Percentiles rank a stretch among this genome's conserved stretches.
These are phyloP conservation scores for Corythoichthys haematopterus DNA, from an alignment of 2,113 vertebrate species.

Conservation along the genomic window DNA sequence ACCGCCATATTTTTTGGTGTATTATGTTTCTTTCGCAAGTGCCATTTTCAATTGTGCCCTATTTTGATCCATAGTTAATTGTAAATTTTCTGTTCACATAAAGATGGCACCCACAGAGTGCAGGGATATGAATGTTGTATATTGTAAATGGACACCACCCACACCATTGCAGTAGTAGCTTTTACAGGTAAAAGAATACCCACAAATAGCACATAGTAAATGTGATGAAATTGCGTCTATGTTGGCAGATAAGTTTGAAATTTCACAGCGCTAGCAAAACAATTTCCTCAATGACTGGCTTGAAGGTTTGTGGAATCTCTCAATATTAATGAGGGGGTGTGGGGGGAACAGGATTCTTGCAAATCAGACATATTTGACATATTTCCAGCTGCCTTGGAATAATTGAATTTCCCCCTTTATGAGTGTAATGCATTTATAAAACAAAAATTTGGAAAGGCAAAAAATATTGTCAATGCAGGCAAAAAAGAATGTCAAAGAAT, in stretches of 20 bases:
- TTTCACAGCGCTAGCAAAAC: neutral
- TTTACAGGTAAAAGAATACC: neutral
- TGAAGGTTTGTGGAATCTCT: neutral
- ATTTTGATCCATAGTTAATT: conserved; percentile 47
- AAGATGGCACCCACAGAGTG: conserved; percentile 19
- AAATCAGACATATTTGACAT: neutral
- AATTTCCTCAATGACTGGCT: neutral
- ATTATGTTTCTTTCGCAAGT: conserved; percentile 12
- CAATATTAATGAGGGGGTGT: neutral
- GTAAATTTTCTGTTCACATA: conserved; percentile 55
- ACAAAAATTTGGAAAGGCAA: neutral
- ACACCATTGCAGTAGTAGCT: neutral
- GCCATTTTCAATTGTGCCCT: conserved; percentile 16
- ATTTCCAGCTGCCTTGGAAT: neutral
- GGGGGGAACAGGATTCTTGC: neutral
- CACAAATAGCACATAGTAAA: neutral
- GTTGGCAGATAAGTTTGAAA: neutral
- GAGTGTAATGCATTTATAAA: neutral
- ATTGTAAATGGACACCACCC: too few relatives aligned
- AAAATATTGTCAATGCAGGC: neutral
- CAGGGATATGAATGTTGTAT: conserved; percentile 41
- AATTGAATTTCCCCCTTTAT: neutral
- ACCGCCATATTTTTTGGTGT: conserved; percentile 29
- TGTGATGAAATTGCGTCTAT: neutral
- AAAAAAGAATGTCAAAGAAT: too few relatives aligned